Percentiles rank a stretch among this genome's conserved stretches.
Conservation (phyloP, 2,113 vertebrate genomes). For the Bujurquina vittata region DNA sequence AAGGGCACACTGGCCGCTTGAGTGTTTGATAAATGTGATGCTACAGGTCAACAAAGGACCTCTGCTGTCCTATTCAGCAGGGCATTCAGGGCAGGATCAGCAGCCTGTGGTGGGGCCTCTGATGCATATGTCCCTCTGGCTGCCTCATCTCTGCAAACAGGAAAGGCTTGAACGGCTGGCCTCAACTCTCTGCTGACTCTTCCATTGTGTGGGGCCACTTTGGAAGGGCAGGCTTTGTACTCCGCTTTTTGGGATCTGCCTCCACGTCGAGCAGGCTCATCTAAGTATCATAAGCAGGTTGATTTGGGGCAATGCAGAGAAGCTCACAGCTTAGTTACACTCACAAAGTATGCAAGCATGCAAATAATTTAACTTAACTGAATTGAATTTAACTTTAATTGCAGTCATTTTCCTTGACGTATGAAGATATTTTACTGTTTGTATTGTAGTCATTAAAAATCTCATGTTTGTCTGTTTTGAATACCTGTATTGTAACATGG, state of each 20-base stretch:
- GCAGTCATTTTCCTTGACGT: neutral
- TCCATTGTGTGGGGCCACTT: constrained; percentile 67
- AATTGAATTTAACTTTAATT: neutral
- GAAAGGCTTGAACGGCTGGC: constrained; percentile 65
- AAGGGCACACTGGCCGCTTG: constrained; percentile 27
- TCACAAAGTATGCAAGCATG: neutral
- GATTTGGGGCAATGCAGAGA: constrained; percentile 1
- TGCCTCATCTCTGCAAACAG: constrained; percentile 70
- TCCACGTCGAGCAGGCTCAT: constrained; percentile 17
- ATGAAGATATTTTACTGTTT: neutral
- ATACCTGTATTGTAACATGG: neutral
- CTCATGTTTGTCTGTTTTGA: neutral
- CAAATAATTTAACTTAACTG: neutral
- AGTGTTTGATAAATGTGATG: constrained; percentile 75
- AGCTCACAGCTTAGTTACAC: neutral
- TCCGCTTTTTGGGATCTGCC: constrained; percentile 45
- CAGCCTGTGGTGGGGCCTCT: constrained; percentile 62
- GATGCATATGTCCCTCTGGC: constrained; percentile 60
- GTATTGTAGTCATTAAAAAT: neutral
- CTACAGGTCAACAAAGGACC: constrained; percentile 76
- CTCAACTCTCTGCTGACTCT: constrained; percentile 75
- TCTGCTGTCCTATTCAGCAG: constrained; percentile 68
- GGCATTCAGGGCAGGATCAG: constrained; percentile 74
- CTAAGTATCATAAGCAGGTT: constrained; percentile 13
- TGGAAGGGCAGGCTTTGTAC: constrained; percentile 58